Evolutionary conservation across 2,888 invertebrate genomes (phyloP).

Genomic region (Macrophya annulata): DNA sequence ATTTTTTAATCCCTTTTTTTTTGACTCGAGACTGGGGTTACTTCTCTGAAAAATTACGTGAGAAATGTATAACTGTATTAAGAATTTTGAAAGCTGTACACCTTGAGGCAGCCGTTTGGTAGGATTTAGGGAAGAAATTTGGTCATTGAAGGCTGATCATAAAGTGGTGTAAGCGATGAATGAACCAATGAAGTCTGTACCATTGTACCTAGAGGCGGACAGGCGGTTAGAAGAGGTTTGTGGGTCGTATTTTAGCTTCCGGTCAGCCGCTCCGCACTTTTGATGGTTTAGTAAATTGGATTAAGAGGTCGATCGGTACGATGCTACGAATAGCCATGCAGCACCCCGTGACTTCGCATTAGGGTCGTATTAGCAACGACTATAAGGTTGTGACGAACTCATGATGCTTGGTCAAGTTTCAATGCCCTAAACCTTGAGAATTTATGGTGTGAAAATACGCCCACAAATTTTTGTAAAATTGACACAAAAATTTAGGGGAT

Average conservation of each 20-base stretch:
- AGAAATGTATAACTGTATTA: not conserved
- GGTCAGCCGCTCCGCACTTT: slow-evolving; percentile 74
- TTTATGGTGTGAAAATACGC: slow-evolving; percentile 62
- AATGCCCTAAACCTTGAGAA: slow-evolving; percentile 59
- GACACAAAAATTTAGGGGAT: not conserved
- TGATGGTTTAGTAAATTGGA: slow-evolving; percentile 74
- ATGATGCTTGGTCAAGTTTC: slow-evolving; percentile 66
- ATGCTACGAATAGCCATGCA: not conserved
- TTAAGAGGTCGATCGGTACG: slow-evolving; percentile 68
- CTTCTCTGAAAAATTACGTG: not conserved
- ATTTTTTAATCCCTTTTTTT: not conserved
- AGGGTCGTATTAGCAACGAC: slow-evolving; percentile 70
- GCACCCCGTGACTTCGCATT: slow-evolving; percentile 61
- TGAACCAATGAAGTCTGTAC: slow-evolving; percentile 42
- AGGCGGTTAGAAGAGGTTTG: slow-evolving; percentile 16
- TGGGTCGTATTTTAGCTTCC: slow-evolving; percentile 67
- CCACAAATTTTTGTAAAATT: slow-evolving; percentile 21
- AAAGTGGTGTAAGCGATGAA: slow-evolving; percentile 48
- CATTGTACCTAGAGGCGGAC: slow-evolving; percentile 27
- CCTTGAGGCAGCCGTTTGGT: not conserved
- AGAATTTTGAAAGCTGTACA: not conserved
- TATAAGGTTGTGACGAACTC: slow-evolving; percentile 62
- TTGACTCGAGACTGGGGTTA: not conserved
- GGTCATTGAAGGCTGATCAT: slow-evolving; percentile 20
- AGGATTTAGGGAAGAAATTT: slow-evolving; percentile 14